Evolutionary conservation across 1,140 invertebrate species (phyloP), one percentile per base, ranked within the genome.

Genomic region (Branchinecta lynchi): DNA sequence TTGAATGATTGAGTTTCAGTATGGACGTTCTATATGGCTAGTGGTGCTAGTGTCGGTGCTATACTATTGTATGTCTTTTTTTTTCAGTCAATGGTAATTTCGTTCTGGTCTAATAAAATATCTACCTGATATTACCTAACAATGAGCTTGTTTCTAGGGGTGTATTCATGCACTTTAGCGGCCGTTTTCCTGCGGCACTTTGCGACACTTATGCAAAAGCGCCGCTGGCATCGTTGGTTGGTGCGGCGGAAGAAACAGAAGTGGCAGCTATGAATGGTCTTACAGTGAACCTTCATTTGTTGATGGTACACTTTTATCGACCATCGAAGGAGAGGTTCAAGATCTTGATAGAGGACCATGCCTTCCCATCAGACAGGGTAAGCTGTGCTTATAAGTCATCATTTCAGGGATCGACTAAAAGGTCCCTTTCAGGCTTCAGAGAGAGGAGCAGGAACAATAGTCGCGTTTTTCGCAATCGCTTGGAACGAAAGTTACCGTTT

Each of bases 361-460:
- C 84, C 0, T 86, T 86, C 75, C 83, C 83, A 7, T 84, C 84
- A 9, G 85, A 86, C 76, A 79, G 81, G 76, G 82, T 83, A 77
- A 78, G 7, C 32, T 15, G 32, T 5, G 32, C 32, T 32, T n/a
- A n/a, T n/a, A n/a, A n/a, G n/a, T n/a, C n/a, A n/a, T n/a, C n/a
- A n/a, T n/a, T n/a, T n/a, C n/a, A n/a, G n/a, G n/a, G n/a, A n/a
- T n/a, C n/a, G n/a, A n/a, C n/a, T n/a, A n/a, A n/a, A n/a, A n/a
- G n/a, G n/a, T n/a, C n/a, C n/a, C n/a, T n/a, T n/a, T n/a, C n/a
- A n/a, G n/a, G n/a, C n/a, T n/a, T n/a, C n/a, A n/a, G n/a, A n/a
- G n/a, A n/a, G n/a, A n/a, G n/a, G n/a, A n/a, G n/a, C n/a, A n/a
- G n/a, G n/a, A n/a, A n/a, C n/a, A n/a, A n/a, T n/a, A n/a, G n/a